Evolutionary conservation across 2,113 vertebrate genomes (phyloP).

Genomic region (Aptenodytes forsteri): DNA sequence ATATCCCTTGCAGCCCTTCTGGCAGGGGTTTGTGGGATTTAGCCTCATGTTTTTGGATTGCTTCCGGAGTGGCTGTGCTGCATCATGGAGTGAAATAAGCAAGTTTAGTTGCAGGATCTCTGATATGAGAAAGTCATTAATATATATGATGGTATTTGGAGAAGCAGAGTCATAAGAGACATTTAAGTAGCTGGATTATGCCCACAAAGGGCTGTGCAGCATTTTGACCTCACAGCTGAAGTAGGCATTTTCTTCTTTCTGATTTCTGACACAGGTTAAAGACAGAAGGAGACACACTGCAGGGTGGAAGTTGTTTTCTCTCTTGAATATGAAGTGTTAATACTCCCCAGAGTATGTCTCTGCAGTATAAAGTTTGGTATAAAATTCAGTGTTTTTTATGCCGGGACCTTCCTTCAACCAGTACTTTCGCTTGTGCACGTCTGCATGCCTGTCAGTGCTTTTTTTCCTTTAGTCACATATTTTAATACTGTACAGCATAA

Average conservation of each 20-base stretch:
- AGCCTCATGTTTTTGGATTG: accelerated
- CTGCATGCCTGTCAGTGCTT: too few relatives aligned
- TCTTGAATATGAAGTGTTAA: not conserved
- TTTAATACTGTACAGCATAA: not conserved
- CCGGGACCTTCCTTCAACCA: not conserved
- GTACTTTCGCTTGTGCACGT: not conserved
- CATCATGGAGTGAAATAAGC: not conserved
- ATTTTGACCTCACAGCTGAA: not conserved
- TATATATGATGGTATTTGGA: not conserved
- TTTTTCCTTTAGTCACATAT: not conserved
- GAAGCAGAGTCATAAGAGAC: not conserved
- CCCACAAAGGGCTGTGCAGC: not conserved
- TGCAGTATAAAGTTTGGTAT: not conserved
- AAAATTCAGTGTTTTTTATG: not conserved
- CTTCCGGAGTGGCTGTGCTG: not conserved
- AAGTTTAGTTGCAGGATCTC: not conserved
- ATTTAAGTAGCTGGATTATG: not conserved
- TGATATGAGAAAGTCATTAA: not conserved
- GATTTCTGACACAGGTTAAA: not conserved
- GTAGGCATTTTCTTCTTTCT: not conserved
- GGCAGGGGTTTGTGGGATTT: not conserved
- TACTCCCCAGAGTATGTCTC: not conserved
- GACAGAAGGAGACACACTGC: not conserved
- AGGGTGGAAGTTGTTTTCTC: not conserved
- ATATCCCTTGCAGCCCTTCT: not conserved